Evolutionary conservation across 1,140 invertebrate genomes (phyloP), one percentile per base, ranked within the genome.

Genomic region (Drosophila ohnishii): DNA sequence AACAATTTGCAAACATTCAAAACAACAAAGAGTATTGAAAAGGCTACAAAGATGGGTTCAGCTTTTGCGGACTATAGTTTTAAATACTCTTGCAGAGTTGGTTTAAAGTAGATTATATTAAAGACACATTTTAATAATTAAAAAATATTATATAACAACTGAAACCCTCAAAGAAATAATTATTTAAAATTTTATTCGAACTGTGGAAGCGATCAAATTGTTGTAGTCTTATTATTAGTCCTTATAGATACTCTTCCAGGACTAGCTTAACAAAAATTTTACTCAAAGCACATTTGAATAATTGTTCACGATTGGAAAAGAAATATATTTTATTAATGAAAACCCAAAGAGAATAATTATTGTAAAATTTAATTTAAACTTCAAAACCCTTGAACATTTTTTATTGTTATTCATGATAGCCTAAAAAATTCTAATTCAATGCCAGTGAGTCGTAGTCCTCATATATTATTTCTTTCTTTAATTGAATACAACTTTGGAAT

Each of bases 1-100:
- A 79, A 76, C 63, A 58, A 79, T 79, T 79, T 67, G 44, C 40
- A 51, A 59, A 42, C 37, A 45, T 19, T 32, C 53, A 19, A 39
- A 75, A 25, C 40, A 42, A 47, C 30, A 65, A 51, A 42, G 5
- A 40, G 50, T 32, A 22, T 45, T 58, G 30, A 34, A 57, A 42
- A 42, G 39, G 30, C 16, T 10, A n/a, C 0, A 13, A n/a, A 34
- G 11, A 34, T 28, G 25, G 22, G 14, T 25, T 66, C 0, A 10
- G 1, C 11, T 40, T 40, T 5, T n/a, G 10, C 8, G 13, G 6
- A 22, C 5, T 10, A 0, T 55, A 25, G 16, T 22, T 39, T 11
- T 7, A 22, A 25, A 51, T 39, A 65, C 42, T 16, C 56, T 61
- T 19, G 22, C 6, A 28, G 8, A 25, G 13, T 22, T 3, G 19